Percentiles rank a stretch among this genome's conserved stretches.
Evolutionary conservation across 2,888 invertebrate genomes (phyloP).

Genomic region (Anticlea derivata): DNA sequence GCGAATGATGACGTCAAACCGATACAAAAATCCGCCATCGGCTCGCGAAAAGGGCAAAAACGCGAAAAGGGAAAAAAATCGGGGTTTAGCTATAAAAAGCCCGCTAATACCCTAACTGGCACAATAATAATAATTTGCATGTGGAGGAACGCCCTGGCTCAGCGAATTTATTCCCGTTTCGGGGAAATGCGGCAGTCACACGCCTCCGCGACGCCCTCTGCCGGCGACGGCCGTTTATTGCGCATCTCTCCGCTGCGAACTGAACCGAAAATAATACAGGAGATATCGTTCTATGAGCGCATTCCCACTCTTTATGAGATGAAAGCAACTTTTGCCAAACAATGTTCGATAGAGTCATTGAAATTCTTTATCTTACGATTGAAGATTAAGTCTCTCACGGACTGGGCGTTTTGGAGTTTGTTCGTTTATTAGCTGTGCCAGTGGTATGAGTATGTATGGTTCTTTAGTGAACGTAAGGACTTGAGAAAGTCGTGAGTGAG

Average conservation of each 20-base stretch:
- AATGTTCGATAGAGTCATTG: background rate
- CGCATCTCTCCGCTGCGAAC: slow-evolving; percentile 9
- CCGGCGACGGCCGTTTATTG: slow-evolving; percentile 47
- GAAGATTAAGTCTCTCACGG: background rate
- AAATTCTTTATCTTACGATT: background rate
- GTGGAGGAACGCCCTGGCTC: slow-evolving; percentile 57
- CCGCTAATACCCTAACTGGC: slow-evolving; percentile 61
- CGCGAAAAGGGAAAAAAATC: slow-evolving; percentile 20
- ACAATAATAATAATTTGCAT: slow-evolving; percentile 73
- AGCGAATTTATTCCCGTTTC: slow-evolving; percentile 56
- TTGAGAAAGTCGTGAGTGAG: too few species aligned
- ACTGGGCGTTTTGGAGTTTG: background rate
- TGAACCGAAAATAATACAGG: slow-evolving; percentile 4
- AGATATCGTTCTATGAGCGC: slow-evolving; percentile 5
- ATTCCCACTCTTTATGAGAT: background rate
- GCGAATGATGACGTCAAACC: slow-evolving; percentile 41
- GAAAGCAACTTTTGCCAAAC: background rate
- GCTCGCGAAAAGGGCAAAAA: slow-evolving; percentile 44
- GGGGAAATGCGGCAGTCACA: slow-evolving; percentile 42
- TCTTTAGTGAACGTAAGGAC: too few species aligned
- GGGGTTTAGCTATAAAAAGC: slow-evolving; percentile 51
- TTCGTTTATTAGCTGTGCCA: too few species aligned
- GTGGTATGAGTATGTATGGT: too few species aligned
- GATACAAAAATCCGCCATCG: slow-evolving; percentile 43
- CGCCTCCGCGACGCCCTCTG: slow-evolving; percentile 43